Conservation (phyloP, 2,888 invertebrate genomes). For the Cylloceria caligata region DNA sequence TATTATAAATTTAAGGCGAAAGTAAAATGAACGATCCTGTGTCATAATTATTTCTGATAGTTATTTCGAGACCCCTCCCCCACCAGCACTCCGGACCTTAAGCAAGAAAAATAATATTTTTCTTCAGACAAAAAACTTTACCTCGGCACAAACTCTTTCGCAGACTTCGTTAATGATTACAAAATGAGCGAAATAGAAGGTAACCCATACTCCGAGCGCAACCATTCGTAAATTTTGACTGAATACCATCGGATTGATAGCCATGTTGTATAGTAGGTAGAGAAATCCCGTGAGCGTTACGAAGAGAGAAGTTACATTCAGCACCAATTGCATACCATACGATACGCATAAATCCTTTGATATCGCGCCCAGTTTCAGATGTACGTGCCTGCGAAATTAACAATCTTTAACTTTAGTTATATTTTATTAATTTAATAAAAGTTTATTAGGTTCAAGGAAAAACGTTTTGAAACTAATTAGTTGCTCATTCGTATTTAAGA, state of each 20-base stretch:
- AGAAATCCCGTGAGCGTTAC: constrained; percentile 32
- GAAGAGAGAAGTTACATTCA: constrained; percentile 46
- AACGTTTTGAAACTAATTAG: no score
- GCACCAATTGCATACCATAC: constrained; percentile 39
- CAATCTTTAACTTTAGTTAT: not conserved
- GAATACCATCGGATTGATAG: not conserved
- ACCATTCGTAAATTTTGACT: not conserved
- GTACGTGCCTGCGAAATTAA: constrained; percentile 61
- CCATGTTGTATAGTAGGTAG: constrained; percentile 20
- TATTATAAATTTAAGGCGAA: no score
- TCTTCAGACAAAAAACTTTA: constrained; percentile 9
- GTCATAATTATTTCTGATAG: no score
- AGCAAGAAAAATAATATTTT: not conserved
- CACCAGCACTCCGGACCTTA: no score
- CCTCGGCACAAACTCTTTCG: constrained; percentile 44
- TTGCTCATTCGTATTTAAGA: no score
- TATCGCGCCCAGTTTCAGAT: constrained; percentile 57
- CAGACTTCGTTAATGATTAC: constrained; percentile 24
- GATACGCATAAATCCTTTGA: constrained; percentile 28
- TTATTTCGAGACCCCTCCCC: no score
- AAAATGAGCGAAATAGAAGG: constrained; percentile 8
- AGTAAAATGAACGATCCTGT: no score
- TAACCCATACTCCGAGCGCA: constrained; percentile 1
- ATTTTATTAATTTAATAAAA: no score
- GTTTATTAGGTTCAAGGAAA: no score